A percentile compares a stretch with the other conserved stretches of the same genome.
Evolutionary conservation across 2,888 invertebrate species (phyloP).

Genomic region (Cordylochernes scorpioides): DNA sequence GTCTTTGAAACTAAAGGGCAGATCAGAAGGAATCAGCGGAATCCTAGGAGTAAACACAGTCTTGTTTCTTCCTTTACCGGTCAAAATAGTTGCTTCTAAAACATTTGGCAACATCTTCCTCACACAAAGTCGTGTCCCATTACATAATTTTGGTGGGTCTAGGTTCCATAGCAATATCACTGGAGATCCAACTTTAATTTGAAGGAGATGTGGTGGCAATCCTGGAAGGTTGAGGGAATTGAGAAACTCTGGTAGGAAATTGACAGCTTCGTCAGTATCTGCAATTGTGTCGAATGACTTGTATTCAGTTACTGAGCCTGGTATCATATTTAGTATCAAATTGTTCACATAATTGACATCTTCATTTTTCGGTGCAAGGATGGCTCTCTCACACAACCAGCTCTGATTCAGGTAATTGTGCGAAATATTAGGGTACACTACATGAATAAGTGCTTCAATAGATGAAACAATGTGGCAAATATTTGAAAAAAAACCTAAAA

Average conservation of each 20-base stretch:
- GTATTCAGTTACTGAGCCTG: slow-evolving; percentile 1
- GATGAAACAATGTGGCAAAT: too few relatives aligned
- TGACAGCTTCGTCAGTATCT: slow-evolving; percentile 9
- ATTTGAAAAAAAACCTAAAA: too few relatives aligned
- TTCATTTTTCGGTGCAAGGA: slow-evolving; percentile 13
- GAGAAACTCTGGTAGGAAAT: slow-evolving; percentile 13
- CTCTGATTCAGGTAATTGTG: too few relatives aligned
- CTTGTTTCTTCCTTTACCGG: slow-evolving; percentile 4
- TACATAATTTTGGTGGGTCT: slow-evolving; percentile 15
- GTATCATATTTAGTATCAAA: slow-evolving; percentile 4
- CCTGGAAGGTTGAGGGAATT: slow-evolving; percentile 13
- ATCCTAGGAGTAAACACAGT: slow-evolving; percentile 12
- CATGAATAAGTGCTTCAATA: too few relatives aligned
- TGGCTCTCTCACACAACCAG: slow-evolving; percentile 12
- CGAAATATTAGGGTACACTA: too few relatives aligned
- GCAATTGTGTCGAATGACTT: slow-evolving; percentile 9
- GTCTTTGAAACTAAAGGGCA: slow-evolving; percentile 11
- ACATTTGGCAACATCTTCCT: slow-evolving; percentile 10
- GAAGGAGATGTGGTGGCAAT: slow-evolving; percentile 14
- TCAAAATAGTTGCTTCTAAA: slow-evolving; percentile 10
- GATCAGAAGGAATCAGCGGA: slow-evolving; percentile 11
- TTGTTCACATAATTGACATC: slow-evolving; percentile 7
- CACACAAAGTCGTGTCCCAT: slow-evolving; percentile 14
- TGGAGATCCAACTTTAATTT: slow-evolving; percentile 12
- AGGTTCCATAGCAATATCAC: slow-evolving; percentile 15